phyloP scores from a whole-genome alignment of 1,140 invertebrate species.

The Melipona quadrifasciata region DNA sequence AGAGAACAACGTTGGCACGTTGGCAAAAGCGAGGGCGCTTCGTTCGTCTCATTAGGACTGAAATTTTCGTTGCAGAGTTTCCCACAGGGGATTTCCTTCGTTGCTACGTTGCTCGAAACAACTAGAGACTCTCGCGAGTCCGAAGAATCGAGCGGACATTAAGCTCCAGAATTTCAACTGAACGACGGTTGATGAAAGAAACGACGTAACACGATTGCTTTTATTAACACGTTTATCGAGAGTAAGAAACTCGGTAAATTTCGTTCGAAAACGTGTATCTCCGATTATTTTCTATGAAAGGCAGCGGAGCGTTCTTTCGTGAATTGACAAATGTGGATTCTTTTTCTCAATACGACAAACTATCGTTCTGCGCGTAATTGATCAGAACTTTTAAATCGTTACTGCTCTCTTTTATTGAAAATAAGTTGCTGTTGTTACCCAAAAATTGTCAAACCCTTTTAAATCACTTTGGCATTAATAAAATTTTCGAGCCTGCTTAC shows the following conservation, averaged over 20 bases:
- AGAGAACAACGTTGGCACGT: slow-evolving; percentile 1
- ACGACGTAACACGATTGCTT: not conserved
- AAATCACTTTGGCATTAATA: too few species aligned
- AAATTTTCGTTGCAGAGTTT: slow-evolving; percentile 7
- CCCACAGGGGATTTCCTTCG: not conserved
- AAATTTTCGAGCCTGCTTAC: too few species aligned
- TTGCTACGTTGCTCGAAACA: not conserved
- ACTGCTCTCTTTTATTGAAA: not conserved
- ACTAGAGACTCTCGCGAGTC: not conserved
- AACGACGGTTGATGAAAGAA: not conserved
- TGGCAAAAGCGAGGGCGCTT: not conserved
- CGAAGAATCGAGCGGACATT: not conserved
- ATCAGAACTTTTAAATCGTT: not conserved
- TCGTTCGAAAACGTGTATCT: not conserved
- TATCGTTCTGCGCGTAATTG: not conserved
- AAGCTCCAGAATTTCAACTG: not conserved
- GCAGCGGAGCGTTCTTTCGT: not conserved
- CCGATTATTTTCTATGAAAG: not conserved
- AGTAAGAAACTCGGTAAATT: not conserved
- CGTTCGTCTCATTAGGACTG: slow-evolving; percentile 24
- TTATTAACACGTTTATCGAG: not conserved
- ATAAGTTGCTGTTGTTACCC: not conserved
- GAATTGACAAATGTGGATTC: not conserved
- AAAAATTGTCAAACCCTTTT: not conserved
- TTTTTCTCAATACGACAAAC: not conserved